These are phyloP conservation scores for Zosterops borbonicus DNA, from an alignment of 2,113 vertebrate species.

Conservation along the genomic window DNA sequence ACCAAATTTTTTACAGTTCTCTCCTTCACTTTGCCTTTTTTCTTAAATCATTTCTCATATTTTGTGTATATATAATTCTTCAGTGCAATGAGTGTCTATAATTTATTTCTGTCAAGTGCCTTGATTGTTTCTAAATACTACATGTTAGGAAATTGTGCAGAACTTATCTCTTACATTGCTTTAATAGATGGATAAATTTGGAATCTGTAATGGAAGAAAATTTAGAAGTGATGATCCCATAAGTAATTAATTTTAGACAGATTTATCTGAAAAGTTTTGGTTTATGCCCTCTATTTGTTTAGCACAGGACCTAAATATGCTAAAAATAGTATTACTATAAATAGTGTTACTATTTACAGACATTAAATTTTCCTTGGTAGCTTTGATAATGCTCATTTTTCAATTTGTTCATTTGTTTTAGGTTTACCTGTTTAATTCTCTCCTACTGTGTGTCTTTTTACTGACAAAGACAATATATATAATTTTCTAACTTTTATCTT, in stretches of 20 bases:
- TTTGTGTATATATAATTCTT: neutral
- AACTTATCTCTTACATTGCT: neutral
- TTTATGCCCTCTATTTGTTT: neutral
- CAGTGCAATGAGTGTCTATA: neutral
- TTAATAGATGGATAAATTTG: neutral
- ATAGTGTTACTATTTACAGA: neutral
- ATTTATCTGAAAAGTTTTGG: neutral
- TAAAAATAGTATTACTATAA: neutral
- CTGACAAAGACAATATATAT: neutral
- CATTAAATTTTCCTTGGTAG: neutral
- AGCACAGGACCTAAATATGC: neutral
- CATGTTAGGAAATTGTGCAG: neutral
- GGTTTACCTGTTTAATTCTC: neutral
- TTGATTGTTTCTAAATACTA: neutral
- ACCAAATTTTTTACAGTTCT: neutral
- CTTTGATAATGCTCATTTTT: neutral
- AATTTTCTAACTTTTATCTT: neutral
- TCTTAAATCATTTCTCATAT: neutral
- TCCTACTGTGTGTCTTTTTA: neutral
- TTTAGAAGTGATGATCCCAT: neutral
- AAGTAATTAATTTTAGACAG: neutral
- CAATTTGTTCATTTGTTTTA: neutral
- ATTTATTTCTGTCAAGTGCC: neutral
- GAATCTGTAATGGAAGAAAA: neutral
- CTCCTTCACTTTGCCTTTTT: neutral